Percentiles rank a stretch among this genome's conserved stretches.
Evolutionary conservation across 2,888 invertebrate genomes (phyloP).

Genomic region (Cephus rjabovi): DNA sequence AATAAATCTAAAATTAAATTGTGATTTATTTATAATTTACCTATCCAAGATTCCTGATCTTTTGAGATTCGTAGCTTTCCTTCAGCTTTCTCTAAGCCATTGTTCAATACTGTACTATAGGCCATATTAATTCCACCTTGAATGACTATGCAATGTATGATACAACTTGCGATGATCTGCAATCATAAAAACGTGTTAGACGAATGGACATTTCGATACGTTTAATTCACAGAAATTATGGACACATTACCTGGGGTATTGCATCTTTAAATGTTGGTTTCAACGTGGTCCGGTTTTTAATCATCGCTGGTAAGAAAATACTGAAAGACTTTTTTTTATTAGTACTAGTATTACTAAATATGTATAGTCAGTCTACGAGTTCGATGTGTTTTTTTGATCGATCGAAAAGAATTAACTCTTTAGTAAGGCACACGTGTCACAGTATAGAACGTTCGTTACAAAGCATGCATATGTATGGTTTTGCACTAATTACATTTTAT

Average conservation of each 20-base stretch:
- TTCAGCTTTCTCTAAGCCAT: conserved; percentile 65
- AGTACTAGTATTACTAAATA: conserved; percentile 29
- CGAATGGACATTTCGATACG: background rate
- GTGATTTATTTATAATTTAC: conserved; percentile 53
- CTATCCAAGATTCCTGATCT: conserved; percentile 71
- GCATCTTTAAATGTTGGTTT: conserved; percentile 34
- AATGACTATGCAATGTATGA: conserved; percentile 68
- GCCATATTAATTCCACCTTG: conserved; percentile 73
- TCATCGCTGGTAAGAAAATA: conserved; percentile 30
- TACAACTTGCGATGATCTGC: conserved; percentile 66
- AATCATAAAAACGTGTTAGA: conserved; percentile 6
- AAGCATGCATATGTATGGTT: too few species aligned
- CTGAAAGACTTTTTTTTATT: conserved; percentile 40
- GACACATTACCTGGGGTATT: conserved; percentile 35
- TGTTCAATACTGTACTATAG: conserved; percentile 70
- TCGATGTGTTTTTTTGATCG: too few species aligned
- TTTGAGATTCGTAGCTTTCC: conserved; percentile 63
- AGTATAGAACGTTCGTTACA: too few species aligned
- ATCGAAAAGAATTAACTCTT: too few species aligned
- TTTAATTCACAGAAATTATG: background rate
- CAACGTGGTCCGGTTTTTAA: conserved; percentile 24
- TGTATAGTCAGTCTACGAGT: too few species aligned
- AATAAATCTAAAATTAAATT: background rate
- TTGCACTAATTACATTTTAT: too few species aligned
- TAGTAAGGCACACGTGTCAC: too few species aligned